A percentile compares a stretch with the other conserved stretches of the same genome.
These are phyloP conservation scores for Ceratosolen solmsi DNA, from an alignment of 1,140 invertebrate genomes.

Conservation along the genomic window DNA sequence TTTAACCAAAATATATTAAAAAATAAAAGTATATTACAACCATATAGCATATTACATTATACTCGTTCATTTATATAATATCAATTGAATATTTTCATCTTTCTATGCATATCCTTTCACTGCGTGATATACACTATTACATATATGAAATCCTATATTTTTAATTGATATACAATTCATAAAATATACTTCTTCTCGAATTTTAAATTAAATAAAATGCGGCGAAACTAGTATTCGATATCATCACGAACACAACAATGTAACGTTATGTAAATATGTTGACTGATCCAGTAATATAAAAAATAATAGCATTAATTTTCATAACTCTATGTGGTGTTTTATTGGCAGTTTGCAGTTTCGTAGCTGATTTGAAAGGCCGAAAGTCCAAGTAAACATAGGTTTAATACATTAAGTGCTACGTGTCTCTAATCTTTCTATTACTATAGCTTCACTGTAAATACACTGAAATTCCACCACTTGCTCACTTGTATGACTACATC, in stretches of 20 bases:
- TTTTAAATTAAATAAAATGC: too few species aligned
- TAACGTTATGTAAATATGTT: background rate
- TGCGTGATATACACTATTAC: too few species aligned
- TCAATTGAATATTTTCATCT: background rate
- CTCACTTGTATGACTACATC: background rate
- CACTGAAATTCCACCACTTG: conserved; percentile 30
- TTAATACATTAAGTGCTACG: conserved; percentile 24
- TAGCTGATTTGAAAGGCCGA: conserved; percentile 11
- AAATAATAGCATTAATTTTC: conserved; percentile 6
- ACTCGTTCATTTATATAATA: background rate
- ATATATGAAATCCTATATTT: too few species aligned
- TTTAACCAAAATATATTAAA: too few species aligned
- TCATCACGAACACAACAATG: background rate
- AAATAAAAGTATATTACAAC: background rate
- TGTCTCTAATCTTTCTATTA: conserved; percentile 44
- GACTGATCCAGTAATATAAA: background rate
- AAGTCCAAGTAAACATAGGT: conserved; percentile 9
- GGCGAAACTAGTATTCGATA: too few species aligned
- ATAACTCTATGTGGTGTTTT: conserved; percentile 18
- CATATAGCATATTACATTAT: background rate
- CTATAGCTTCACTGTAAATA: conserved; percentile 46
- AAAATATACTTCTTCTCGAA: too few species aligned
- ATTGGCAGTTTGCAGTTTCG: conserved; percentile 41
- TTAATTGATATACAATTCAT: too few species aligned
- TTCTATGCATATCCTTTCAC: too few species aligned